Percentiles rank a stretch among this genome's conserved stretches.
These are phyloP conservation scores for Noctua janthina DNA, from an alignment of 2,888 invertebrate species.

Conservation along the genomic window DNA sequence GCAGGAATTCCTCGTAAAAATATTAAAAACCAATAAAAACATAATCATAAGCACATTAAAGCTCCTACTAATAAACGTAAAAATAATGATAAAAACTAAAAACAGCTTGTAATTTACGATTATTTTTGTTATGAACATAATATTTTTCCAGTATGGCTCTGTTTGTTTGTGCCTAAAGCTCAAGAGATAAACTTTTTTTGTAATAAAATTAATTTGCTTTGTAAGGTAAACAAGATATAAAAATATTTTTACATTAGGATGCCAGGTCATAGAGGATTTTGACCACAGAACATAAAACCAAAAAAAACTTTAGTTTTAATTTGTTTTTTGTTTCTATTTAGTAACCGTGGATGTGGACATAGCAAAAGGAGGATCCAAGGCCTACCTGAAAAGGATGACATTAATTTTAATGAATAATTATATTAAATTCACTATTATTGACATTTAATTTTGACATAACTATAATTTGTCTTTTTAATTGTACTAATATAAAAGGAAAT, in stretches of 20 bases:
- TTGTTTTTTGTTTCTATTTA: not conserved
- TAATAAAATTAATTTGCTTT: conserved; percentile 19
- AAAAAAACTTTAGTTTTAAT: not conserved
- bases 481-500: no score
- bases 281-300: not conserved
- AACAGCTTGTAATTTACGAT: conserved; percentile 41
- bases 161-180: conserved; percentile 7
- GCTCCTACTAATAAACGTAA: conserved; percentile 17
- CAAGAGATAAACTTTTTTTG: not conserved
- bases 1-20: not conserved
- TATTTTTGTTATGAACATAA: conserved; percentile 9
- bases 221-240: conserved; percentile 19
- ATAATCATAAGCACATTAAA: conserved; percentile 6
- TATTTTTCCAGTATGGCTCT: conserved; percentile 1
- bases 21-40: conserved; percentile 27
- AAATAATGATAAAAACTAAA: conserved; percentile 14
- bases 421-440: no score
- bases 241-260: not conserved
- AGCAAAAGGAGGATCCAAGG: no score
- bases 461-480: no score
- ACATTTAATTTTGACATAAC: no score
- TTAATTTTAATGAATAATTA: no score
- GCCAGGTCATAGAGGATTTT: conserved; percentile 35
- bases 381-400: no score
- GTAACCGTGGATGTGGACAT: not conserved